A percentile compares a stretch with the other conserved stretches of the same genome.
Conservation (phyloP, 2,797 vertebrate species). For the Synanceia verrucosa region DNA sequence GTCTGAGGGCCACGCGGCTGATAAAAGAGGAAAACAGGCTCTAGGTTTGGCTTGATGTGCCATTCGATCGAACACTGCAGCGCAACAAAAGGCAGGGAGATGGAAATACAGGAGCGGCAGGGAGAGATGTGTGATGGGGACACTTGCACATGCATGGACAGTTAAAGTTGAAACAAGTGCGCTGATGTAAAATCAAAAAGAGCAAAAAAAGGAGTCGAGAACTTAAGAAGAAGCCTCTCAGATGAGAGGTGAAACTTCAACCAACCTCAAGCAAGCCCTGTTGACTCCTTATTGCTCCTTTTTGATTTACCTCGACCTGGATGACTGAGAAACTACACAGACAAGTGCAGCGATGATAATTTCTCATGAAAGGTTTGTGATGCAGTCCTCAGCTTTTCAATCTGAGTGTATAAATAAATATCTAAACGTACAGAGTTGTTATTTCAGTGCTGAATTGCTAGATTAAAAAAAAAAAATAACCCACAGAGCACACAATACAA, state of each 20-base stretch:
- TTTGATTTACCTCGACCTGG: no score
- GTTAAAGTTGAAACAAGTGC: not conserved
- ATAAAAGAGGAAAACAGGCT: constrained; percentile 62
- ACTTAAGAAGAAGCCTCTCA: no score
- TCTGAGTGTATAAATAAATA: constrained; percentile 24
- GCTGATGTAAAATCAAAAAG: no score
- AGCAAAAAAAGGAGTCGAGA: no score
- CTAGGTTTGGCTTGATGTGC: constrained; percentile 51
- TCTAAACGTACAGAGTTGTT: constrained; percentile 29
- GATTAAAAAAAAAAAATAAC: constrained; percentile 56
- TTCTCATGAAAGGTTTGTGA: constrained; percentile 18
- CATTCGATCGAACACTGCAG: constrained; percentile 44
- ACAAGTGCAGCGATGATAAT: not conserved
- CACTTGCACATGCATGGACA: not conserved
- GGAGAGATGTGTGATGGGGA: not conserved
- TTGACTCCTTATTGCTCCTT: no score
- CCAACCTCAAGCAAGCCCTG: no score
- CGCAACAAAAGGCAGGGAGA: constrained; percentile 46
- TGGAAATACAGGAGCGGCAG: not conserved
- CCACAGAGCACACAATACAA: constrained; percentile 43
- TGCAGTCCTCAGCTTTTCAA: not conserved
- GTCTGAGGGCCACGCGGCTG: constrained; percentile 36
- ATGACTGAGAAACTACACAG: no score
- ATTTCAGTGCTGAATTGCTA: constrained; percentile 30
- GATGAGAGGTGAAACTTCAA: no score